A percentile compares a stretch with the other conserved stretches of the same genome.
These are phyloP conservation scores for Ischnura elegans DNA, from an alignment of 2,888 invertebrate species.

Conservation along the genomic window DNA sequence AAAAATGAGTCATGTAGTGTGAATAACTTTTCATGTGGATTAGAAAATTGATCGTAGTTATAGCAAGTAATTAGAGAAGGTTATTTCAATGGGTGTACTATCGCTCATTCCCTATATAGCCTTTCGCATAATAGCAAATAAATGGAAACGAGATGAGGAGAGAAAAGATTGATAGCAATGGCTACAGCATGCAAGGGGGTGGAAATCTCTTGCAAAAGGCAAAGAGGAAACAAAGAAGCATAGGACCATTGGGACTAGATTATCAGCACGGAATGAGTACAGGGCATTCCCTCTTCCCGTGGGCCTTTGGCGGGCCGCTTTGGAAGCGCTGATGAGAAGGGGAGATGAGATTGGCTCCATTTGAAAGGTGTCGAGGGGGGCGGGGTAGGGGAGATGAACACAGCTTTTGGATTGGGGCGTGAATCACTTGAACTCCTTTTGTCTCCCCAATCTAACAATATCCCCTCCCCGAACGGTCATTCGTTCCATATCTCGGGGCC, in stretches of 20 bases:
- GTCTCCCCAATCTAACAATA: background rate
- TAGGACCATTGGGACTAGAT: slow-evolving; percentile 14
- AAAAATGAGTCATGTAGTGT: too few species aligned
- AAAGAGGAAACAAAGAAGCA: background rate
- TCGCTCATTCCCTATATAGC: too few species aligned
- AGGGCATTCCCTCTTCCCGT: background rate
- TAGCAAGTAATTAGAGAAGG: too few species aligned
- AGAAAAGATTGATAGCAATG: background rate
- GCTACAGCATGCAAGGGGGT: too few species aligned
- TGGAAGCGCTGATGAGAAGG: background rate
- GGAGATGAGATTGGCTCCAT: slow-evolving; percentile 34
- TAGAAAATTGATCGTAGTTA: too few species aligned
- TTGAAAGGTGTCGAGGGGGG: background rate
- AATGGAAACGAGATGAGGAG: background rate
- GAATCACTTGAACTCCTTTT: slow-evolving; percentile 22
- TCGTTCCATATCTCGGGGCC: slow-evolving; percentile 1
- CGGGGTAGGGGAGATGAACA: slow-evolving; percentile 7
- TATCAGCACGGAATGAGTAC: background rate
- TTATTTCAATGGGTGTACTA: too few species aligned
- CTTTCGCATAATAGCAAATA: too few species aligned
- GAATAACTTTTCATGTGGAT: too few species aligned
- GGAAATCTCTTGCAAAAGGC: too few species aligned
- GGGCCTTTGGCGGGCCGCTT: background rate
- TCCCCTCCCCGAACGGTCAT: background rate
- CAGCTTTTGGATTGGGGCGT: background rate